A percentile compares a stretch with the other conserved stretches of the same genome.
phyloP scores from a whole-genome alignment of 2,888 invertebrate species.

The Tillus elongatus region DNA sequence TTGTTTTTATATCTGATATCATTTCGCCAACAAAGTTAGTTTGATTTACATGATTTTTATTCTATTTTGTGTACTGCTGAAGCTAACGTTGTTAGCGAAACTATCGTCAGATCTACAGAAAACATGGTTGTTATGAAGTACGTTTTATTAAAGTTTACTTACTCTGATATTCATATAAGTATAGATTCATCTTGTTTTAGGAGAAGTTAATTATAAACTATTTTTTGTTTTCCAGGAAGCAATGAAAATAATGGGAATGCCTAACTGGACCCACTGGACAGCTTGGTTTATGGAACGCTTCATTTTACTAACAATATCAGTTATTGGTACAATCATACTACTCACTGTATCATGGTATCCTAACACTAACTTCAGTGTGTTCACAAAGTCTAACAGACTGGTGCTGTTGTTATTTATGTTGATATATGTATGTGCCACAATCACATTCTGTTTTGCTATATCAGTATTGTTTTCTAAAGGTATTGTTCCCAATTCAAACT shows the following conservation, averaged over 20 bases:
- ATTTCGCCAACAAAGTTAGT: too few species aligned
- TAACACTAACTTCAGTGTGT: slow-evolving; percentile 54
- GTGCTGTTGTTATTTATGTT: slow-evolving; percentile 63
- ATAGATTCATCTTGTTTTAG: too few species aligned
- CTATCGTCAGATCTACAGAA: too few species aligned
- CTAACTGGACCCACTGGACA: slow-evolving; percentile 75
- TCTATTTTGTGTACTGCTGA: too few species aligned
- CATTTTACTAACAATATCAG: slow-evolving; percentile 53
- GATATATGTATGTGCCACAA: slow-evolving; percentile 59
- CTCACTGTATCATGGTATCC: slow-evolving; percentile 42
- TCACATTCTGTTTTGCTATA: slow-evolving; percentile 70
- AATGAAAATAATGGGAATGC: slow-evolving; percentile 85
- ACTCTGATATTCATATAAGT: too few species aligned
- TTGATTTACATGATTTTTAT: too few species aligned
- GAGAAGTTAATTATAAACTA: too few species aligned
- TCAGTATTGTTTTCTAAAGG: slow-evolving; percentile 74
- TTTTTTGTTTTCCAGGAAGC: slow-evolving; percentile 61
- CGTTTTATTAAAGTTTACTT: too few species aligned
- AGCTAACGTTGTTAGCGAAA: too few species aligned
- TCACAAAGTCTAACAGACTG: slow-evolving; percentile 57
- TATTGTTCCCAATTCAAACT: too few species aligned
- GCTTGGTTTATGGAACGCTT: slow-evolving; percentile 78
- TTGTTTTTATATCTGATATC: too few species aligned
- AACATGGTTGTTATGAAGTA: too few species aligned
- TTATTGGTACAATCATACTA: slow-evolving; percentile 48